Percentiles rank a stretch among this genome's conserved stretches.
These are phyloP conservation scores for Bombus balteatus DNA, from an alignment of 1,140 invertebrate species.

Conservation along the genomic window DNA sequence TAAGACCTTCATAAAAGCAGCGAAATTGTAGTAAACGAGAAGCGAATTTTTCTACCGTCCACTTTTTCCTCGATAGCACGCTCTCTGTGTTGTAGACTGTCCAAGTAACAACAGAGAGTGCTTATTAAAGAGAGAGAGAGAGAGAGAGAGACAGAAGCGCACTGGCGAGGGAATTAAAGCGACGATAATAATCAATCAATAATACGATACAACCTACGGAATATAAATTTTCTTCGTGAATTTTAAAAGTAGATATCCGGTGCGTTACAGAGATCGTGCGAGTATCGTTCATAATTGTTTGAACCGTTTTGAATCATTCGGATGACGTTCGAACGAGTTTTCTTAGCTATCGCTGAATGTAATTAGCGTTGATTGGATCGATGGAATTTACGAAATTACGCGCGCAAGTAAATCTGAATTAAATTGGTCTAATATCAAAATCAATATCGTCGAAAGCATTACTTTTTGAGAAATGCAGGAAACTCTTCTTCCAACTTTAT, in stretches of 20 bases:
- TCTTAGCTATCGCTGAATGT: no score
- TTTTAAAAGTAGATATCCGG: background rate
- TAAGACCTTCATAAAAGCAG: background rate
- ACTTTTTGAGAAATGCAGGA: fast-evolving
- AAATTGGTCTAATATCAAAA: no score
- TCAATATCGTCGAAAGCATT: no score
- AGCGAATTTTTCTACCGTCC: background rate
- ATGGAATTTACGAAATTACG: no score
- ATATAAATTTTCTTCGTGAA: background rate
- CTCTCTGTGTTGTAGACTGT: background rate
- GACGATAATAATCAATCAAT: background rate
- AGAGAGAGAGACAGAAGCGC: no score
- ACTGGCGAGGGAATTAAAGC: background rate
- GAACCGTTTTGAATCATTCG: no score
- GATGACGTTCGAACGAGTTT: no score
- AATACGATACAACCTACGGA: background rate
- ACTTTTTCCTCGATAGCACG: background rate
- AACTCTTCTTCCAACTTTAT: no score
- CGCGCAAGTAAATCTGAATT: no score
- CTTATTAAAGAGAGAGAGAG: background rate
- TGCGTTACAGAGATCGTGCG: background rate
- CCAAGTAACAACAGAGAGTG: background rate
- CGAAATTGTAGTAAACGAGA: background rate
- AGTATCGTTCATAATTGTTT: fast-evolving
- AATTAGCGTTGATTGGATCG: no score